phyloP scores from a whole-genome alignment of 2,888 invertebrate genomes.

The Brachyptera risi region DNA sequence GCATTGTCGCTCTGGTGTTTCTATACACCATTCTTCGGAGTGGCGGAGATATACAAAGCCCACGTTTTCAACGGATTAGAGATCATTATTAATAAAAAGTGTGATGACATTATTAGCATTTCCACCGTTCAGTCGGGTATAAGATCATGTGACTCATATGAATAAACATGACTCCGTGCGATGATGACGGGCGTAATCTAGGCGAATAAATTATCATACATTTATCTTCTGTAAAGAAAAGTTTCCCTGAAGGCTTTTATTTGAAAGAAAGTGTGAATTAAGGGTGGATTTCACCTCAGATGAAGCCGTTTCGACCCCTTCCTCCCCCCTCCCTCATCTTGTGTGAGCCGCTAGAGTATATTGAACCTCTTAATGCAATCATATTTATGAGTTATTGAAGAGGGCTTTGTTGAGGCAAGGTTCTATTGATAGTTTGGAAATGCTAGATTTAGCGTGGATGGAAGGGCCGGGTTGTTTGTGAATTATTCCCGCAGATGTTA shows the following conservation, averaged over 20 bases:
- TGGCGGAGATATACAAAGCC: not conserved
- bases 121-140: not conserved
- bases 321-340: too few relatives aligned
- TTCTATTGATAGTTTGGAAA: too few relatives aligned
- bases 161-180: constrained; percentile 5
- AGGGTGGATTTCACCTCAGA: not conserved
- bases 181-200: not conserved
- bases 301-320: not conserved
- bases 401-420: too few relatives aligned
- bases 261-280: not conserved
- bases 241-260: not conserved
- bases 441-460: too few relatives aligned
- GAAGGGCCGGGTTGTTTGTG: too few relatives aligned
- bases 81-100: constrained; percentile 30
- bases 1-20: too few relatives aligned
- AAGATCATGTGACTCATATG: not conserved
- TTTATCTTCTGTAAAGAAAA: constrained; percentile 4
- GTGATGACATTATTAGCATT: constrained; percentile 2
- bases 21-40: not conserved
- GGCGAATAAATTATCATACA: constrained; percentile 8
- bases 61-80: constrained; percentile 26
- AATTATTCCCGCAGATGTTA: too few relatives aligned
- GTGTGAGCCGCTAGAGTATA: too few relatives aligned
- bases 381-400: too few relatives aligned
- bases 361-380: not conserved